Evolutionary conservation across 2,888 invertebrate genomes (phyloP).

Genomic region (Neoaliturus tenellus): DNA sequence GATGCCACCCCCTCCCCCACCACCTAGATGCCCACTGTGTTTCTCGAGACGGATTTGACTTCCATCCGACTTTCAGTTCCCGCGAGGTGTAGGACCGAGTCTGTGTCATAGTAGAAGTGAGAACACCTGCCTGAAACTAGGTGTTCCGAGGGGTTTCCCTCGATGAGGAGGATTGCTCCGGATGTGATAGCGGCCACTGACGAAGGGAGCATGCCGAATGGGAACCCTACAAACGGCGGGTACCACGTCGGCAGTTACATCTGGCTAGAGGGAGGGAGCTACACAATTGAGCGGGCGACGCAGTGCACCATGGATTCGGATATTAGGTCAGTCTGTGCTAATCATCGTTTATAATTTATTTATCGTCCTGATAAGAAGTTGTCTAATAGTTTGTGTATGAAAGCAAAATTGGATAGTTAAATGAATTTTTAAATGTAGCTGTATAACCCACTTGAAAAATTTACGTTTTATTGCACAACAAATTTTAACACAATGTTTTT

Average conservation of each 20-base stretch:
- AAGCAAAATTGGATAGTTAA: no score
- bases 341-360: no score
- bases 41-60: slow-evolving; percentile 42
- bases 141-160: neutral
- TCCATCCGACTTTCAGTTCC: slow-evolving; percentile 26
- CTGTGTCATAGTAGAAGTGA: slow-evolving; percentile 18
- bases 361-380: no score
- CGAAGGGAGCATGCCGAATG: slow-evolving; percentile 72
- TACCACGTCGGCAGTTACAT: slow-evolving; percentile 72
- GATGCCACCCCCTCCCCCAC: slow-evolving; percentile 51
- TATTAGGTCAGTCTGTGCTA: neutral
- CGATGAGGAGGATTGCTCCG: slow-evolving; percentile 79
- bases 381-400: no score
- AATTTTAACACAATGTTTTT: no score
- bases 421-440: no score
- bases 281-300: slow-evolving; percentile 9
- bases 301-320: slow-evolving; percentile 38
- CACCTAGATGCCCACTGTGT: slow-evolving; percentile 47
- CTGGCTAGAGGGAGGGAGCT: neutral
- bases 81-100: neutral
- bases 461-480: no score
- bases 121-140: slow-evolving; percentile 9
- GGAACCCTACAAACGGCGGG: slow-evolving; percentile 77
- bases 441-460: no score
- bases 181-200: slow-evolving; percentile 93